A percentile compares a stretch with the other conserved stretches of the same genome.
These are phyloP conservation scores for Horisme vitalbata DNA, from an alignment of 2,888 invertebrate genomes.

Conservation along the genomic window DNA sequence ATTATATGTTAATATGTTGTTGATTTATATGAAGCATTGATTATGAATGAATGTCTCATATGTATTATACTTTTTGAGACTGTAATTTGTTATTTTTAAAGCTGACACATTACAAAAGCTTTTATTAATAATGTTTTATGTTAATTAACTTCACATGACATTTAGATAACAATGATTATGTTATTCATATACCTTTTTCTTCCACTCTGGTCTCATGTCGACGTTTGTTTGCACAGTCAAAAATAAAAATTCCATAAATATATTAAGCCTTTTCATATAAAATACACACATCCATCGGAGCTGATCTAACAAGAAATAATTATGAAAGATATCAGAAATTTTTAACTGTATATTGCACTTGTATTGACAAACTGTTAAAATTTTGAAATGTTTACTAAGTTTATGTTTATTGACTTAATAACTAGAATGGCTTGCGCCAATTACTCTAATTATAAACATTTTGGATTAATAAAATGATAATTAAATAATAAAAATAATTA, in stretches of 20 bases:
- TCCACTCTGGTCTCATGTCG: conserved; percentile 78
- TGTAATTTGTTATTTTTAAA: conserved; percentile 3
- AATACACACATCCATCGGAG: neutral
- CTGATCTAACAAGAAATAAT: neutral
- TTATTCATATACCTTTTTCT: conserved; percentile 66
- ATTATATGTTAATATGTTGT: neutral
- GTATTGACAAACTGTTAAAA: no score
- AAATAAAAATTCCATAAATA: conserved; percentile 50
- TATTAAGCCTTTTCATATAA: conserved; percentile 2
- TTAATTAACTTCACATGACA: conserved; percentile 19
- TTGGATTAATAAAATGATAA: no score
- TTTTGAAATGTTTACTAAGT: no score
- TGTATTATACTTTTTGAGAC: conserved; percentile 2
- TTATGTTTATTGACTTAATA: no score
- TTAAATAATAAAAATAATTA: no score
- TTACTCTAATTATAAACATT: no score
- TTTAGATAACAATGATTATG: conserved; percentile 23
- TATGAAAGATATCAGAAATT: no score
- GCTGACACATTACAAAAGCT: conserved; percentile 25
- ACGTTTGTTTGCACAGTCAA: conserved; percentile 72
- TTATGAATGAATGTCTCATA: neutral
- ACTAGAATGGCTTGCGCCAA: no score
- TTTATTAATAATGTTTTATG: conserved; percentile 12
- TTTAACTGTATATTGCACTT: no score
- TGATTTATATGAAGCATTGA: neutral